Conservation (phyloP, 2,113 vertebrate species). For the Oreochromis aureus region DNA sequence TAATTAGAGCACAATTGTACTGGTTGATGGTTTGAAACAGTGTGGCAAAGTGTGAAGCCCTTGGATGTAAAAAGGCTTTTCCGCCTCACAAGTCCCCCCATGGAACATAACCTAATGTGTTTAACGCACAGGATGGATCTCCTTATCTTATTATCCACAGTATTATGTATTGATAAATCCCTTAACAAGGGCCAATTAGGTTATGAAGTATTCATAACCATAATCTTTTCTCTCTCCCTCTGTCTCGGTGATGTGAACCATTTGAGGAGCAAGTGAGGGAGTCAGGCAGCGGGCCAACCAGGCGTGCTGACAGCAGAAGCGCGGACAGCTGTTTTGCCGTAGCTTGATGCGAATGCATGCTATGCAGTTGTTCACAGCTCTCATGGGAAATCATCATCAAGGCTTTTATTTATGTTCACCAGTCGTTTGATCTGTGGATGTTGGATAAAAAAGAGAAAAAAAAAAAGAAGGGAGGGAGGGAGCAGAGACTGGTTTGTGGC, state of each 20-base stretch:
- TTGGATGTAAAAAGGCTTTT: neutral
- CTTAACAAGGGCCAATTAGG: neutral
- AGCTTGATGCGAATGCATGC: slow-evolving; percentile 23
- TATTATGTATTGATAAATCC: neutral
- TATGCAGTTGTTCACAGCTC: slow-evolving; percentile 44
- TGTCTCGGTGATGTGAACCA: neutral
- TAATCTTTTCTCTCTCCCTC: neutral
- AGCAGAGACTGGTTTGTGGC: neutral
- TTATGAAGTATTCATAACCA: slow-evolving; percentile 7
- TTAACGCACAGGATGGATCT: neutral
- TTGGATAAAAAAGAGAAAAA: neutral
- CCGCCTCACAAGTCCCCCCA: neutral
- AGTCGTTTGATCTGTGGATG: slow-evolving; percentile 28
- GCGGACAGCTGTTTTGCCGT: slow-evolving; percentile 47
- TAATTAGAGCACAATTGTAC: neutral
- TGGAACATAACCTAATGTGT: neutral
- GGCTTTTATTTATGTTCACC: slow-evolving; percentile 43
- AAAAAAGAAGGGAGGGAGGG: neutral
- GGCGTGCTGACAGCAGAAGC: slow-evolving; percentile 26
- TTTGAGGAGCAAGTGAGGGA: neutral
- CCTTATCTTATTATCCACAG: neutral
- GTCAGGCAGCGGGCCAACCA: slow-evolving; percentile 16
- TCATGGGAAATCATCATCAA: slow-evolving; percentile 62
- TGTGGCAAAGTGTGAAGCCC: neutral
- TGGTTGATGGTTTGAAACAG: neutral